Evolutionary conservation across 2,888 invertebrate genomes (phyloP).

Genomic region (Cecidostiba fungosa): DNA sequence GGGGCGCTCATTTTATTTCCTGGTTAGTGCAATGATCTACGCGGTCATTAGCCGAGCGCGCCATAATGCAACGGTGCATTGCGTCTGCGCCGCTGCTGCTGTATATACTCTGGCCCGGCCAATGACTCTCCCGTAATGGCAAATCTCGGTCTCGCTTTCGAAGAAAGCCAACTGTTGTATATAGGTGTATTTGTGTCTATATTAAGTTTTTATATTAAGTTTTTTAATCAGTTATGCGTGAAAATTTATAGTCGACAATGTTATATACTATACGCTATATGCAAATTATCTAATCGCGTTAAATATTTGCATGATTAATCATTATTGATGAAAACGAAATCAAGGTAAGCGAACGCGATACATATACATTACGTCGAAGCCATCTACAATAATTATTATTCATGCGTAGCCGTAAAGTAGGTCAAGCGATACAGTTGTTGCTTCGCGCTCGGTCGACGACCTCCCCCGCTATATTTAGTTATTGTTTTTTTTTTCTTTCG

Average conservation of each 20-base stretch:
- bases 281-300: not conserved
- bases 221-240: too few relatives aligned
- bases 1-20: slow-evolving; percentile 74
- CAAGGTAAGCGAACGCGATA: not conserved
- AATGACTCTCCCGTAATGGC: slow-evolving; percentile 50
- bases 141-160: slow-evolving; percentile 45
- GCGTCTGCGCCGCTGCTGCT: slow-evolving; percentile 36
- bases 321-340: not conserved
- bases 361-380: not conserved
- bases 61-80: slow-evolving; percentile 56
- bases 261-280: not conserved
- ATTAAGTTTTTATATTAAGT: not conserved
- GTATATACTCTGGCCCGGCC: slow-evolving; percentile 9
- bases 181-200: not conserved
- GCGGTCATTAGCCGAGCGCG: slow-evolving; percentile 70
- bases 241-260: not conserved
- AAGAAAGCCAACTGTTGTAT: slow-evolving; percentile 5
- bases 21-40: slow-evolving; percentile 76
- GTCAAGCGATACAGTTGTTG: slow-evolving; percentile 13
- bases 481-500: not conserved
- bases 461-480: not conserved
- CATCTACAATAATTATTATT: slow-evolving; percentile 9
- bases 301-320: not conserved
- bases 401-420: slow-evolving; percentile 8
- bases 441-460: not conserved